Evolutionary conservation across 2,113 vertebrate species (phyloP), one percentile per base, ranked within the genome.

Genomic region (Sebastes fasciatus): DNA sequence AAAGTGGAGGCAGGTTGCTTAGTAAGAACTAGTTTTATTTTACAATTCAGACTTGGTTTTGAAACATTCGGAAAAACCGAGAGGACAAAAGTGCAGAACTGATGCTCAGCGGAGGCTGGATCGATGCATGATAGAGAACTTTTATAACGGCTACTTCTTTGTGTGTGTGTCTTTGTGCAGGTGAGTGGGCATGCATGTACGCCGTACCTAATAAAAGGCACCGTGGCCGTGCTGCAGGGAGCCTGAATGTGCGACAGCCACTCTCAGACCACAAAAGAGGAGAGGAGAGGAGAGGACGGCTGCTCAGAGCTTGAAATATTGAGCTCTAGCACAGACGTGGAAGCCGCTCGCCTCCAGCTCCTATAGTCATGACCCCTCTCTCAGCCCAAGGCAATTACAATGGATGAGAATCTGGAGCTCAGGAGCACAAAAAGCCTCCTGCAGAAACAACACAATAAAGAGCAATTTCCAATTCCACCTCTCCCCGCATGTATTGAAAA

Each of bases 301-400:
- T 83, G 88, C 85, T 91, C 89, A 69, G 83, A 91, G 92, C 77
- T 75, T 90, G 91, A 93, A 86, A 90, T 93, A 93, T 92, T 89
- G 89, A 86, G 89, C 81, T 80, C 68, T 46, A 48, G 83, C 70
- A 73, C 80, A 80, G 79, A 79, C 83, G 9, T 86, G 91, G 61
- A 86, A 79, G 84, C 88, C 71, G 79, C 91, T 85, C 70, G 76
- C 86, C 77, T 88, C 58, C 76, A 72, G 79, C 89, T 90, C 87
- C 86, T 78, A 49, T 82, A 90, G 88, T 85, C 81, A 63, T 91
- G 91, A 93, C 92, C 82, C 81, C 60, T 75, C 82, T 90, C 84
- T 80, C 84, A 87, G 84, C 92, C 85, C 86, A 83, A 89, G 90
- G 87, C 86, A 93, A 94, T 94, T 94, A 91, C 87, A 92, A 84